These are phyloP conservation scores for Tragelaphus strepsiceros DNA, from an alignment of 2,113 vertebrate genomes.

Conservation along the genomic window DNA sequence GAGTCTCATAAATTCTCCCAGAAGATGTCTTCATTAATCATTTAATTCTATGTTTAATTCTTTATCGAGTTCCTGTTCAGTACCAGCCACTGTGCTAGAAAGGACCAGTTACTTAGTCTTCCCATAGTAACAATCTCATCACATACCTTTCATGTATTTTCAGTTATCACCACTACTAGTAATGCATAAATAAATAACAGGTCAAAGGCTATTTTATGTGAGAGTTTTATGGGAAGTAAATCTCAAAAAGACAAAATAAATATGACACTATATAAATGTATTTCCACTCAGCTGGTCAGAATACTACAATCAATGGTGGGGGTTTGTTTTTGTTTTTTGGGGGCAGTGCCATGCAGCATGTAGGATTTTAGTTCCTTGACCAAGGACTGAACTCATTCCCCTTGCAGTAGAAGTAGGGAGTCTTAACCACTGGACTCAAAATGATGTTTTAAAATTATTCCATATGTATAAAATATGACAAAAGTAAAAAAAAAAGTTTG, in stretches of 20 bases:
- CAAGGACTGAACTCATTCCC: not conserved
- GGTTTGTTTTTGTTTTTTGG: not conserved
- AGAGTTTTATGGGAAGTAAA: not conserved
- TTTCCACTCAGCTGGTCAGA: not conserved
- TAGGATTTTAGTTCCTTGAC: not conserved
- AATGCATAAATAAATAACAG: not conserved
- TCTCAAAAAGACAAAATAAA: not conserved
- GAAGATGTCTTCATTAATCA: not conserved
- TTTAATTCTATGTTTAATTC: not conserved
- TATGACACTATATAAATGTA: not conserved
- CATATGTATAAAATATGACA: not conserved
- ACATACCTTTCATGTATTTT: not conserved
- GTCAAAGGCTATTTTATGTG: not conserved
- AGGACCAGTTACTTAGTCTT: not conserved
- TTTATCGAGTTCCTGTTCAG: not conserved
- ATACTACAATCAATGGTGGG: not conserved
- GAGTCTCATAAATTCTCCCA: not conserved
- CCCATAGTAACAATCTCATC: not conserved
- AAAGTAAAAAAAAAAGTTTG: not conserved
- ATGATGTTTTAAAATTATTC: not conserved
- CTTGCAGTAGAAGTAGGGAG: not conserved
- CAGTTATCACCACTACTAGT: not conserved
- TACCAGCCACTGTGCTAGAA: not conserved
- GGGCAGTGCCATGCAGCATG: not conserved
- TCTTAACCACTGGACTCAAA: not conserved